Evolutionary conservation across 2,797 vertebrate species (phyloP).

Genomic region (Chiropotes sagulatus): DNA sequence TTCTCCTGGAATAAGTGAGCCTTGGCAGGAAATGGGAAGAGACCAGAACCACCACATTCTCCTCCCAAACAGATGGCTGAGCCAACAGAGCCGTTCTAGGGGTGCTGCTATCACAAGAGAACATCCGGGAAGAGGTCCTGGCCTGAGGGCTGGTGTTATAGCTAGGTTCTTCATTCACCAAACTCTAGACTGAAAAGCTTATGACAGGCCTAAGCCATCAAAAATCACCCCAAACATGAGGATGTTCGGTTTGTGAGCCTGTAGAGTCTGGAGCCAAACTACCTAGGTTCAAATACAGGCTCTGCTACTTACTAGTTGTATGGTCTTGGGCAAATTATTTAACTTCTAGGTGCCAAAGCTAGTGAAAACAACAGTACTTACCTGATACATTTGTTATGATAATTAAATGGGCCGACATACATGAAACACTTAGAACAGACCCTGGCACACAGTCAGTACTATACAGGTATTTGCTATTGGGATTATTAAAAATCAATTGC

Average conservation of each 20-base stretch:
- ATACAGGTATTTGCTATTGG: neutral
- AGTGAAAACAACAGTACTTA: neutral
- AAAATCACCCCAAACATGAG: neutral
- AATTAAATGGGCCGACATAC: neutral
- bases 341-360: neutral
- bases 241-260: neutral
- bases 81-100: neutral
- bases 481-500: neutral
- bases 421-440: neutral
- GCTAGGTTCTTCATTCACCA: neutral
- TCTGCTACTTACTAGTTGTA: neutral
- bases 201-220: neutral
- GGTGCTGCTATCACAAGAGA: neutral
- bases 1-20: constrained; percentile 44
- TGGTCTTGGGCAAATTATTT: neutral
- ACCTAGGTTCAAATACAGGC: neutral
- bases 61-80: neutral
- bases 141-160: too few relatives aligned
- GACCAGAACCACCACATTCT: neutral
- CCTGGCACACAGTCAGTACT: neutral
- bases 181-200: neutral
- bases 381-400: neutral
- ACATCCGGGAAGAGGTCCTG: neutral
- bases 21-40: neutral
- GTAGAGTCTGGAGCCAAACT: neutral